Evolutionary conservation across 2,888 invertebrate genomes (phyloP).

Genomic region (Venusia cambrica): DNA sequence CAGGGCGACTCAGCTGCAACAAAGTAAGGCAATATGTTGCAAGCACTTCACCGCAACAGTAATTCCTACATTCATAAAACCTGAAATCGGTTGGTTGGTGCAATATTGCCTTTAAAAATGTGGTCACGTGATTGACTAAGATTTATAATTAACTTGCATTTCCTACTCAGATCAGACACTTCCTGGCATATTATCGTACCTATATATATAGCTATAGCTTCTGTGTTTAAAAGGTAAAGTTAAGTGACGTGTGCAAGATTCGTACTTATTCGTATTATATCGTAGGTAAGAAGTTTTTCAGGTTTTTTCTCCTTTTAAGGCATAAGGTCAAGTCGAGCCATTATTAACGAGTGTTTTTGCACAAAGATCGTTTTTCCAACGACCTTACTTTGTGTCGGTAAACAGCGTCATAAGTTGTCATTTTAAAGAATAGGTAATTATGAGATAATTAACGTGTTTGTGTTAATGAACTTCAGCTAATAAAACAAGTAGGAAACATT

Average conservation of each 20-base stretch:
- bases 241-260: no score
- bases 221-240: no score
- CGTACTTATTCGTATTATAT: no score
- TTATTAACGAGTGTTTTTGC: constrained; percentile 11
- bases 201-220: no score
- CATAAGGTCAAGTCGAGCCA: constrained; percentile 11
- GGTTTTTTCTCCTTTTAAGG: constrained; percentile 3
- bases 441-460: constrained; percentile 10
- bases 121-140: constrained; percentile 12
- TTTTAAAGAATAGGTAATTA: constrained; percentile 5
- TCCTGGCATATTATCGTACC: no score
- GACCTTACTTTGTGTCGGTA: constrained; percentile 9
- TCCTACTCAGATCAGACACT: constrained; percentile 18
- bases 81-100: constrained; percentile 10
- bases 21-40: no score
- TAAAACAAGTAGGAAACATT: constrained; percentile 13
- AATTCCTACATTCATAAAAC: constrained; percentile 5
- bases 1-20: no score
- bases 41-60: no score
- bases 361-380: constrained; percentile 11
- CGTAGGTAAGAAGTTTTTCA: not conserved
- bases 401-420: constrained; percentile 8
- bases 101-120: constrained; percentile 15
- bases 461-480: constrained; percentile 14
- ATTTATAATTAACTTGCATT: constrained; percentile 5